These are phyloP conservation scores for Coleophora deauratella DNA, from an alignment of 2,888 invertebrate species.

Conservation along the genomic window DNA sequence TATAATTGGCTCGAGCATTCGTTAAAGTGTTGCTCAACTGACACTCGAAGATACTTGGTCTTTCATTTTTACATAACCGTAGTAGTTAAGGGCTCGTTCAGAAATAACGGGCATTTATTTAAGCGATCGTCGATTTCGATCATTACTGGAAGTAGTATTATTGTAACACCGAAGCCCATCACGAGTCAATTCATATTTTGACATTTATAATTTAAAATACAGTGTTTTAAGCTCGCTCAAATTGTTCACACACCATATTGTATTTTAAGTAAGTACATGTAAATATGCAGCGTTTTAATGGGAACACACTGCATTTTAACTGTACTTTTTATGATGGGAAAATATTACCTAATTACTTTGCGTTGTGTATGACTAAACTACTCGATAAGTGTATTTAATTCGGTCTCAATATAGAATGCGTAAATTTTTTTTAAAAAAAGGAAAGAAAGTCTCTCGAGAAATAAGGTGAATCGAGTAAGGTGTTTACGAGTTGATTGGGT, in stretches of 20 bases:
- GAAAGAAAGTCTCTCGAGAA: too few relatives aligned
- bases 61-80: conserved; percentile 37
- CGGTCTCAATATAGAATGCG: too few relatives aligned
- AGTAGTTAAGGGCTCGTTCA: conserved; percentile 36
- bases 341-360: too few relatives aligned
- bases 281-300: conserved; percentile 30
- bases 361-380: too few relatives aligned
- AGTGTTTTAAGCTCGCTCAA: conserved; percentile 34
- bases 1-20: conserved; percentile 18
- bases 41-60: conserved; percentile 38
- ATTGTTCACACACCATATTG: conserved; percentile 25
- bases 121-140: conserved; percentile 54
- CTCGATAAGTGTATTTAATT: too few relatives aligned
- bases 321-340: conserved; percentile 7
- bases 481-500: too few relatives aligned
- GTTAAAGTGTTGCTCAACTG: conserved; percentile 33
- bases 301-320: conserved; percentile 31
- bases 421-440: too few relatives aligned
- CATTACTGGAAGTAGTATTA: conserved; percentile 44
- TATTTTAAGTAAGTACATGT: too few relatives aligned
- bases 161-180: too few relatives aligned
- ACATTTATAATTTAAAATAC: conserved; percentile 38
- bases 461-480: too few relatives aligned
- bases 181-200: conserved; percentile 15
- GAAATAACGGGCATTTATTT: conserved; percentile 53